phyloP scores from a whole-genome alignment of 1,140 invertebrate genomes.

The Nixonia krombeini region DNA sequence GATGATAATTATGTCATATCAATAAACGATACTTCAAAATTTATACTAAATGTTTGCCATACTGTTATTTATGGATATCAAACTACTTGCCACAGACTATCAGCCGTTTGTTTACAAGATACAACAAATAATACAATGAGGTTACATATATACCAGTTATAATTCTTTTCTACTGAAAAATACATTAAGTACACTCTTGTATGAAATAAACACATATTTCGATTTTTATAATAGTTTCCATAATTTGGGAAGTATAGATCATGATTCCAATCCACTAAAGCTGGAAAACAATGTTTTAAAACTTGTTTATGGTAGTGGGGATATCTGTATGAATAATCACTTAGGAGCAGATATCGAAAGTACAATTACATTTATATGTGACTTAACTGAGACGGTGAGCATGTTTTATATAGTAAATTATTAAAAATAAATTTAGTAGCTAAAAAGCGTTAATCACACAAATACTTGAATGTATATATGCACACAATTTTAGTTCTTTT shows the following conservation, averaged over 20 bases:
- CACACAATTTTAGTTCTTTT: not conserved
- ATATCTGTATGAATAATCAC: constrained; percentile 31
- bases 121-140: constrained; percentile 11
- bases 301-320: constrained; percentile 55
- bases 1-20: constrained; percentile 60
- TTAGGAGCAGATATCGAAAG: constrained; percentile 37
- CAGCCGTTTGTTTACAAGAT: constrained; percentile 54
- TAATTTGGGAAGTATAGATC: constrained; percentile 2
- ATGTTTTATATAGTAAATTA: not conserved
- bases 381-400: constrained; percentile 54
- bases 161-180: not conserved
- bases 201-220: not conserved
- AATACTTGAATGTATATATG: not conserved
- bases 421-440: constrained; percentile 1
- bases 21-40: constrained; percentile 23
- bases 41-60: constrained; percentile 66
- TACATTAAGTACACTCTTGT: not conserved
- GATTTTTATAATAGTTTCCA: not conserved
- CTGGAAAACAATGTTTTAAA: constrained; percentile 39
- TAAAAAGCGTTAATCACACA: not conserved
- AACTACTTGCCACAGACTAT: constrained; percentile 40
- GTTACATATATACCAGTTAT: constrained; percentile 1
- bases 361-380: constrained; percentile 61
- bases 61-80: constrained; percentile 52
- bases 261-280: constrained; percentile 12